Base-by-base conservation (phyloP, 2,888 invertebrate species). In the Stenoptilia bipunctidactyla region DNA sequence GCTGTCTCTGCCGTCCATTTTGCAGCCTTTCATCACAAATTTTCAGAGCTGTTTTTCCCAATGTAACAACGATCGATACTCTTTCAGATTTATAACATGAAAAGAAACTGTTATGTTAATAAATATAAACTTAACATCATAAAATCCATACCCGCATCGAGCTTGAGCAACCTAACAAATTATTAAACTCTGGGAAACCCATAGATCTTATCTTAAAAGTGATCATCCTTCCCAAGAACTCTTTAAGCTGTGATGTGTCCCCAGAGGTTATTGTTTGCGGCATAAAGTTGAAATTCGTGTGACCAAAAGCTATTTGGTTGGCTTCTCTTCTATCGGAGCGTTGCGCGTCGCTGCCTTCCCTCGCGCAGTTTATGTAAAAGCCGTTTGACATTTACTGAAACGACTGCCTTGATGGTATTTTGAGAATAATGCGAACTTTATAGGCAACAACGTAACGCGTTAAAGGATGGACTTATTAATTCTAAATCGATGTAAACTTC, bases 341-440 rank as follows among this genome's bases (percentile, higher is more conserved):
- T 30, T 10, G 30, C 30, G 30, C 30, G 30, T 10, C 30, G 30
- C 12, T 30, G 30, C 51, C 59, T 61, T 60, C 51, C 55, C 58
- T 55, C 60, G 57, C 51, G 57, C 55, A 58, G 48, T 61, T 58
- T 55, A 46, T 49, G 51, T 51, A 48, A 42, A 48, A 44, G 38
- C 43, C 41, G 20, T 41, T 40, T 42, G 42, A 51, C 51, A 56
- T 53, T 60, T 53, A 45, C 46, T 40, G 46, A 46, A 51, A 57
- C 51, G 49, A 48, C 44, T 45, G 39, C 44, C n/a, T 30, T 30
- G 30, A 30, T 30, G 30, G 30, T 12, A 30, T 30, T 30, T 30
- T 30, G 30, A n/a, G 30, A 30, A 30, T 30, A 30, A 30, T 30
- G 30, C 6, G 6, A 30, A 9, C 9, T 30, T 30, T 30, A 30